Conservation (phyloP, 1,140 invertebrate genomes). For the Nasonia giraulti region DNA sequence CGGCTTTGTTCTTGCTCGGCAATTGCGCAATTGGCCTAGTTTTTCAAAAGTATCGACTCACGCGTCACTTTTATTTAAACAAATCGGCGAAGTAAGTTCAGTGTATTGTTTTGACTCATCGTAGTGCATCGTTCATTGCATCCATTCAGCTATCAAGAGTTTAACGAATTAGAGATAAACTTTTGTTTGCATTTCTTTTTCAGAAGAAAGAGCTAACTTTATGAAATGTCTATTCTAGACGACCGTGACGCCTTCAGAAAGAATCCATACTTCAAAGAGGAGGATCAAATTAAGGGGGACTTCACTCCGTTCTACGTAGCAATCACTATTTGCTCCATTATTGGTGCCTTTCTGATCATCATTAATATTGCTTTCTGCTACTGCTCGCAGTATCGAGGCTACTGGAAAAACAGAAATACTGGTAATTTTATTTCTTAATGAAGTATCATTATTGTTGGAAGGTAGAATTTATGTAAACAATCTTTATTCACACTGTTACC, state of each 20-base stretch:
- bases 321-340: slow-evolving; percentile 83
- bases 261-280: slow-evolving; percentile 78
- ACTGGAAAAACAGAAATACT: slow-evolving; percentile 89
- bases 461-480: not conserved
- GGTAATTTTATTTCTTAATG: slow-evolving; percentile 73
- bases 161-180: not conserved
- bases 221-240: slow-evolving; percentile 79
- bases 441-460: not conserved
- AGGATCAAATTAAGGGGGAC: slow-evolving; percentile 75
- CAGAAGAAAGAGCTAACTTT: slow-evolving; percentile 69
- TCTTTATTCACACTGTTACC: slow-evolving; percentile 28
- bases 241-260: slow-evolving; percentile 80
- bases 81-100: not conserved
- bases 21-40: slow-evolving; percentile 7
- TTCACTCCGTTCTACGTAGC: slow-evolving; percentile 86
- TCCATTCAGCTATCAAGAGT: no score
- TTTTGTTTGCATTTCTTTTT: slow-evolving; percentile 61
- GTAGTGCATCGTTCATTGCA: not conserved
- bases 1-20: not conserved
- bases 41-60: not conserved
- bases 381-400: slow-evolving; percentile 84
- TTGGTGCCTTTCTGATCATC: slow-evolving; percentile 81
- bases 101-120: not conserved
- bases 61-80: not conserved
- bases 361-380: slow-evolving; percentile 86